Evolutionary conservation across 2,888 invertebrate species (phyloP).

Genomic region (Entomobrya multifasciata): DNA sequence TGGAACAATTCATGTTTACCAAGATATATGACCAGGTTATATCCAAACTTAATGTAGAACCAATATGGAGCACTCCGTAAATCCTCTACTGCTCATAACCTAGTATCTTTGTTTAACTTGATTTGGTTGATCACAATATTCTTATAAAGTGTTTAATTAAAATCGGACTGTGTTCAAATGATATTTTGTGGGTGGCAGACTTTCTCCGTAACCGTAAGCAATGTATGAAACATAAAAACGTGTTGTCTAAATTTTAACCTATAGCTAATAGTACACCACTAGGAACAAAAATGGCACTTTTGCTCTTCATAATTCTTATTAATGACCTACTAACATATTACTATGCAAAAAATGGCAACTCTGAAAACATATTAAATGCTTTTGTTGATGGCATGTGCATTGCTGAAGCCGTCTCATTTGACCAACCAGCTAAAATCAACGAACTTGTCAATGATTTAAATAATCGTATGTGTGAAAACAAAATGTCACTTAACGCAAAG

Average conservation of each 20-base stretch:
- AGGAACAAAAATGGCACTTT: conserved; percentile 36
- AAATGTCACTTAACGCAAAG: conserved; percentile 4
- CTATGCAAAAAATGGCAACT: neutral
- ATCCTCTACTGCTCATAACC: too few species aligned
- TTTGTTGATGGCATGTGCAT: too few species aligned
- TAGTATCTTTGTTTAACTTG: conserved; percentile 8
- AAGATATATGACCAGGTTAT: conserved; percentile 1
- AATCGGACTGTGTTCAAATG: neutral
- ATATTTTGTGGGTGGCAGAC: conserved; percentile 20
- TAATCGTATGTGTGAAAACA: neutral
- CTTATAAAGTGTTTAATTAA: neutral
- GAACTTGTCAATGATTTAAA: conserved; percentile 15
- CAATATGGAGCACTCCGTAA: conserved; percentile 37
- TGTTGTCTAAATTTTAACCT: neutral
- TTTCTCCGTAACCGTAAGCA: conserved; percentile 13
- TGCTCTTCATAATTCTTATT: neutral
- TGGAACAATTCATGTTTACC: conserved; percentile 20
- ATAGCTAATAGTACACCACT: conserved; percentile 25
- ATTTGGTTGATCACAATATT: conserved; percentile 50
- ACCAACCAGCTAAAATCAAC: neutral
- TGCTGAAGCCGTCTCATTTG: conserved; percentile 19
- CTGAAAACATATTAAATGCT: conserved; percentile 5
- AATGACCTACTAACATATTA: neutral
- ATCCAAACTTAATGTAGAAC: neutral
- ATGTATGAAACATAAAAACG: conserved; percentile 5